Conservation (phyloP, 1,140 invertebrate species). For the Drosophila serrata region DNA sequence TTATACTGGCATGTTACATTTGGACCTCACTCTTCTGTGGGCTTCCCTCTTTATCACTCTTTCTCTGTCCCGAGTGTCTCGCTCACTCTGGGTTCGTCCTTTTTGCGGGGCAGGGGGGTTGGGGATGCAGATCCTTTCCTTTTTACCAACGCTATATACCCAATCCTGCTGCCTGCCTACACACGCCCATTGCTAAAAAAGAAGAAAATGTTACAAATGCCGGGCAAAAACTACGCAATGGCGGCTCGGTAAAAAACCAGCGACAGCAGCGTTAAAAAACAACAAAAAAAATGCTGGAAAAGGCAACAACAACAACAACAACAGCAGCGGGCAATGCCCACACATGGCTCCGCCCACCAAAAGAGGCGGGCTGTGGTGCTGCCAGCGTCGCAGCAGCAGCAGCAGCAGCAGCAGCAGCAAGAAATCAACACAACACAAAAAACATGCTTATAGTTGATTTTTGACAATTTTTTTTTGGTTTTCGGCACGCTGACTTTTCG, state of each 20-base stretch:
- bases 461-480: slow-evolving; percentile 68
- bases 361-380: slow-evolving; percentile 33
- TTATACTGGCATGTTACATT: slow-evolving; percentile 25
- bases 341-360: slow-evolving; percentile 79
- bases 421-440: slow-evolving; percentile 37
- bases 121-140: background rate
- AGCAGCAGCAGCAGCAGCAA: slow-evolving; percentile 26
- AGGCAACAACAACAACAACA: slow-evolving; percentile 27
- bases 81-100: slow-evolving; percentile 1
- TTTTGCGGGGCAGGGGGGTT: background rate
- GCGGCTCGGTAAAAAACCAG: slow-evolving; percentile 52
- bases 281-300: background rate
- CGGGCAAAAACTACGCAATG: slow-evolving; percentile 79
- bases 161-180: slow-evolving; percentile 74
- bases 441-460: slow-evolving; percentile 74
- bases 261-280: slow-evolving; percentile 33
- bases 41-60: background rate
- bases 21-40: background rate
- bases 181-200: slow-evolving; percentile 81
- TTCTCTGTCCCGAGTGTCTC: background rate
- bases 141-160: slow-evolving; percentile 28
- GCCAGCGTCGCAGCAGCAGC: slow-evolving; percentile 15
- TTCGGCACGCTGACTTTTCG: slow-evolving; percentile 53
- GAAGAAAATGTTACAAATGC: slow-evolving; percentile 65
- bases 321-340: slow-evolving; percentile 47